Evolutionary conservation across 1,140 invertebrate genomes (phyloP).

Genomic region (Bombus difficillimus): DNA sequence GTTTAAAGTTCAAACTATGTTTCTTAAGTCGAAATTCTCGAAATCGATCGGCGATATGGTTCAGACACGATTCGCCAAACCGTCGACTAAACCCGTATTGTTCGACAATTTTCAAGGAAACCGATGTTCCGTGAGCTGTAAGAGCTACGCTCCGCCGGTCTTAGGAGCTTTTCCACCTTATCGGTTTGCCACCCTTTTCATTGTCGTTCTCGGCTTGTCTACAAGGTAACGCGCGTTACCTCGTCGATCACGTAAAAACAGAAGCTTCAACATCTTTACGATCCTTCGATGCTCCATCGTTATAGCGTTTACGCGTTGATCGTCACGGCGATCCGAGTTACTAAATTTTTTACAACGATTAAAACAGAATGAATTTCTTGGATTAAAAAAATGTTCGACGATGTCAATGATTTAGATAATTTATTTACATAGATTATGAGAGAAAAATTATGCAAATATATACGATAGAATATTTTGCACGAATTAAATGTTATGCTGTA

Average conservation of each 20-base stretch:
- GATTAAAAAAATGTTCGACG: too few relatives aligned
- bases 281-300: neutral
- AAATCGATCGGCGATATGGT: neutral
- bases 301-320: too few relatives aligned
- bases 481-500: too few relatives aligned
- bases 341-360: too few relatives aligned
- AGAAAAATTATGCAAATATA: too few relatives aligned
- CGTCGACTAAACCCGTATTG: neutral
- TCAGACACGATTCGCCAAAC: neutral
- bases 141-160: constrained; percentile 48
- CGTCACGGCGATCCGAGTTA: too few relatives aligned
- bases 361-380: too few relatives aligned
- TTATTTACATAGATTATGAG: too few relatives aligned
- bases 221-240: constrained; percentile 15
- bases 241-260: constrained; percentile 25
- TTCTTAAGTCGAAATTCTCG: neutral
- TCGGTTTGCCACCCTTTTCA: constrained; percentile 51
- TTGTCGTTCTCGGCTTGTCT: constrained; percentile 21
- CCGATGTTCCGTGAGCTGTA: constrained; percentile 36
- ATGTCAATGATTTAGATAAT: too few relatives aligned
- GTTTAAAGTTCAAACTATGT: too few relatives aligned
- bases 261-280: neutral
- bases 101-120: constrained; percentile 44
- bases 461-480: too few relatives aligned
- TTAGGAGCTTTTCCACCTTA: constrained; percentile 60